These are phyloP conservation scores for Syncerus caffer DNA, from an alignment of 2,797 vertebrate species.

Conservation along the genomic window DNA sequence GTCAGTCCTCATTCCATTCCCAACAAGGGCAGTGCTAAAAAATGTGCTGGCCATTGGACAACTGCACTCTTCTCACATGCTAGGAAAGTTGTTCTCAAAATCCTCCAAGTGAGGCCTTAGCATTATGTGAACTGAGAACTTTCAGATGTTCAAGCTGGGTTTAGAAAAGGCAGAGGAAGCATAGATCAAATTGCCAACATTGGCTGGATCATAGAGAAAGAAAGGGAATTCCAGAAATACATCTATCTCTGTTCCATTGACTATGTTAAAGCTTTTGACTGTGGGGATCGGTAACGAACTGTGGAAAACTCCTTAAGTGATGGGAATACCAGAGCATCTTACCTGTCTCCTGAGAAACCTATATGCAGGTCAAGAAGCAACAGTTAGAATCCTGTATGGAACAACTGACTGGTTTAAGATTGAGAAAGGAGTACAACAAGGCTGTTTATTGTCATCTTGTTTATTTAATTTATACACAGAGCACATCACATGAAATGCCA, in stretches of 20 bases:
- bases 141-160: not conserved
- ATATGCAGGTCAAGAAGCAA: not conserved
- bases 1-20: not conserved
- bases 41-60: not conserved
- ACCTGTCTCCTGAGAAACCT: not conserved
- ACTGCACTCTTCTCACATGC: not conserved
- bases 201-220: not conserved
- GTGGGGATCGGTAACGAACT: not conserved
- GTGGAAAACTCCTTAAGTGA: not conserved
- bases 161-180: not conserved
- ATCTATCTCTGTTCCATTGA: not conserved
- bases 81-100: not conserved
- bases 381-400: not conserved
- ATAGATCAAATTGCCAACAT: not conserved
- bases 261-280: not conserved
- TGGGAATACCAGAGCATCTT: not conserved
- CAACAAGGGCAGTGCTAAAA: not conserved
- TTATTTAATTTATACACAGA: not conserved
- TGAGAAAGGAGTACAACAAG: not conserved
- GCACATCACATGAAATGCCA: rapidly evolving
- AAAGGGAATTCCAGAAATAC: not conserved
- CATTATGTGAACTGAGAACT: not conserved
- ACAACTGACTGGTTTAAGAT: not conserved
- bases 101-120: not conserved
- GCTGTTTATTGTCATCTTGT: not conserved